Percentiles rank a stretch among this genome's conserved stretches.
phyloP scores from a whole-genome alignment of 2,888 invertebrate genomes.

The Acleris holmiana region DNA sequence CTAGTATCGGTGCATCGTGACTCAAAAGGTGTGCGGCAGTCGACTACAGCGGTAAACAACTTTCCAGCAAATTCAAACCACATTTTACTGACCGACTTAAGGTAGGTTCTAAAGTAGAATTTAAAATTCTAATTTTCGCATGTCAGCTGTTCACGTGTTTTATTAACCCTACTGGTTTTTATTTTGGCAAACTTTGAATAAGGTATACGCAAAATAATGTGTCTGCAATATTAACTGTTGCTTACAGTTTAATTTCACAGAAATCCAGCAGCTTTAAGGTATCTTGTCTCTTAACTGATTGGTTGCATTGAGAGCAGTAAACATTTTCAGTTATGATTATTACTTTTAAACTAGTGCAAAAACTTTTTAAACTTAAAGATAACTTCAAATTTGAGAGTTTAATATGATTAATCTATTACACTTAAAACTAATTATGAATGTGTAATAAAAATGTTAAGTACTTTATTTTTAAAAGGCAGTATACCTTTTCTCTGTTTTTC shows the following conservation, averaged over 20 bases:
- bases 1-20: conserved; percentile 19
- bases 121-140: conserved; percentile 13
- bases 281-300: conserved; percentile 15
- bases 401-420: background rate
- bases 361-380: background rate
- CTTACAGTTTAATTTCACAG: background rate
- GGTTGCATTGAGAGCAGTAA: background rate
- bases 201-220: conserved; percentile 24
- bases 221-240: conserved; percentile 7
- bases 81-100: conserved; percentile 1
- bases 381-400: background rate
- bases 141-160: conserved; percentile 35
- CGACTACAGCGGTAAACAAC: conserved; percentile 25
- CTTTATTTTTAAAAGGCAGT: background rate
- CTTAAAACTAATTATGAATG: background rate
- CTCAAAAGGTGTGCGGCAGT: conserved; percentile 12
- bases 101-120: conserved; percentile 21
- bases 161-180: conserved; percentile 26
- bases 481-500: background rate
- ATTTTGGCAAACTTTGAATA: conserved; percentile 20
- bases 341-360: background rate
- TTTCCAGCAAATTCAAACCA: conserved; percentile 13
- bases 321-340: background rate
- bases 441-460: background rate
- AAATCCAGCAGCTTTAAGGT: background rate